A percentile compares a stretch with the other conserved stretches of the same genome.
Conservation (phyloP, 2,888 invertebrate genomes). For the Drosophila pseudotakahashii region DNA sequence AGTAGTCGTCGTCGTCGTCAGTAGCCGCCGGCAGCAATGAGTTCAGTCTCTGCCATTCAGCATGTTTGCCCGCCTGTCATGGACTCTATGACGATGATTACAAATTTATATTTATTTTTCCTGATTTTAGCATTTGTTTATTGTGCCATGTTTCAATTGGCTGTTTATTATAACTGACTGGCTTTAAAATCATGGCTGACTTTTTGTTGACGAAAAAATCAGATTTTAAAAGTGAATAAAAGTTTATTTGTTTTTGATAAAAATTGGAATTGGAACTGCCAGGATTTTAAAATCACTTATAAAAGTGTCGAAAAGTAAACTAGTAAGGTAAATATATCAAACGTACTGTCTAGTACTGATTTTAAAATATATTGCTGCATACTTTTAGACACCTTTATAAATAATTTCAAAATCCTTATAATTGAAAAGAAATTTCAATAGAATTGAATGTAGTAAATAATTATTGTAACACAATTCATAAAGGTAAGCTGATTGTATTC, state of each 20-base stretch:
- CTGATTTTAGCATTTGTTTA: slow-evolving; percentile 34
- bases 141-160: slow-evolving; percentile 6
- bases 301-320: too few species aligned
- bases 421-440: too few species aligned
- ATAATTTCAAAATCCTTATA: too few species aligned
- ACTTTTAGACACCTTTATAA: too few species aligned
- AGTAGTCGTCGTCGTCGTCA: slow-evolving; percentile 20
- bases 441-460: too few species aligned
- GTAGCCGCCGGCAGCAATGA: slow-evolving; percentile 30
- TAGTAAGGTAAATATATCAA: too few species aligned
- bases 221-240: background rate
- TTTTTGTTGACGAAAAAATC: background rate
- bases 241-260: background rate
- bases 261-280: too few species aligned
- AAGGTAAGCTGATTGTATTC: background rate
- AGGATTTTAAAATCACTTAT: background rate
- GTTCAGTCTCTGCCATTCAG: slow-evolving; percentile 6
- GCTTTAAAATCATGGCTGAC: background rate
- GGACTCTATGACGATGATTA: slow-evolving; percentile 25
- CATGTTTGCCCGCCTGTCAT: slow-evolving; percentile 23
- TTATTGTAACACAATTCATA: too few species aligned
- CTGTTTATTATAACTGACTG: slow-evolving; percentile 8
- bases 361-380: background rate
- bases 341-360: too few species aligned
- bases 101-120: slow-evolving; percentile 29